A percentile compares a stretch with the other conserved stretches of the same genome.
These are phyloP conservation scores for Drosophila ananassae DNA, from an alignment of 1,140 invertebrate genomes.

Conservation along the genomic window DNA sequence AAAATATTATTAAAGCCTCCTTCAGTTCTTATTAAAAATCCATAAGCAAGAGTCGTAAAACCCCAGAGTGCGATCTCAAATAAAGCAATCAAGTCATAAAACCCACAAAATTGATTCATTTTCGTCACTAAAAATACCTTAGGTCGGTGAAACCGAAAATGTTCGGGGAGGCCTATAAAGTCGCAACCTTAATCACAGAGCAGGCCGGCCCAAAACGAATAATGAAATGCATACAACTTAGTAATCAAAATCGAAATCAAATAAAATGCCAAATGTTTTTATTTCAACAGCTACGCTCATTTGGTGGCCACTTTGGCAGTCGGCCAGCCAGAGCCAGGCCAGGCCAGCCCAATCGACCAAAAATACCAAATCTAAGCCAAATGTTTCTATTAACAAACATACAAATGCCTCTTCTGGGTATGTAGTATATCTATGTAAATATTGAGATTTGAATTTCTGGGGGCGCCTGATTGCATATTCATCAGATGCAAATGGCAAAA, in stretches of 20 bases:
- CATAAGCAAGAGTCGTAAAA: slow-evolving; percentile 37
- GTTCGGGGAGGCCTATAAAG: slow-evolving; percentile 20
- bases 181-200: slow-evolving; percentile 3
- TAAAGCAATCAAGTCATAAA: slow-evolving; percentile 69
- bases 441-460: slow-evolving; percentile 14
- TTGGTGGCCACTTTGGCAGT: slow-evolving; percentile 52
- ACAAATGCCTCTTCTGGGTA: slow-evolving; percentile 25
- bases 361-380: slow-evolving; percentile 27
- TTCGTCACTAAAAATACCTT: slow-evolving; percentile 45
- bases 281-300: slow-evolving; percentile 80
- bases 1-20: neutral
- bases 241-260: slow-evolving; percentile 72
- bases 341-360: slow-evolving; percentile 10
- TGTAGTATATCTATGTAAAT: neutral
- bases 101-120: slow-evolving; percentile 69
- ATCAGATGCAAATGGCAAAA: slow-evolving; percentile 75
- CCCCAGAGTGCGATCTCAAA: slow-evolving; percentile 40
- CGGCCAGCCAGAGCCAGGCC: slow-evolving; percentile 1
- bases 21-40: slow-evolving; percentile 50
- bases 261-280: slow-evolving; percentile 81
- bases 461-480: slow-evolving; percentile 61
- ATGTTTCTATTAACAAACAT: slow-evolving; percentile 66
- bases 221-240: slow-evolving; percentile 81
- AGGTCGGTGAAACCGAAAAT: slow-evolving; percentile 19
- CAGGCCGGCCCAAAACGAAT: slow-evolving; percentile 29